Base-by-base conservation (phyloP, 2,888 invertebrate genomes). In the Synanthedon andrenaeformis region DNA sequence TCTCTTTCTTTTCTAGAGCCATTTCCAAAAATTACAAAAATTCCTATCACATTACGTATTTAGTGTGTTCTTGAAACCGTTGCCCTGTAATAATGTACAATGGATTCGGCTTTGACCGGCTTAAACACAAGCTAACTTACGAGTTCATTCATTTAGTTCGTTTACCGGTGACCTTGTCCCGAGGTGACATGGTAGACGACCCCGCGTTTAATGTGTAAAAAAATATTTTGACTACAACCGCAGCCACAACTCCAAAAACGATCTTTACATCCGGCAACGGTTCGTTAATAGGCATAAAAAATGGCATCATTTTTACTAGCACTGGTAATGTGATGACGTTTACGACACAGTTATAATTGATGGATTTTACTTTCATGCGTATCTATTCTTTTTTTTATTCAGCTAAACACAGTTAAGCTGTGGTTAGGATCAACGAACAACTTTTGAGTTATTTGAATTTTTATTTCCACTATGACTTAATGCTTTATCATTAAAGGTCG, bases 131-230 rank as follows among this genome's bases (percentile, higher is more conserved):
- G 4, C 45, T 45, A 45, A 45, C 12, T 49, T 49, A 55, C 51
- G 54, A 54, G 54, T 55, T 55, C 57, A 66, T 66, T 67, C 66
- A 67, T 66, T 62, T 64, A 63, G 66, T 67, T 66, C 64, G 64
- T 60, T 64, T 63, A 64, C 64, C 62, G 62, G 55, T 61, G 65
- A 67, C 69, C 70, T 69, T 65, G 41, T 35, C 42, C n/a, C 52
- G 53, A 56, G 57, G 58, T 58, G 56, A 58, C 67, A 64, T 62
- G 57, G 49, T 62, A 64, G 58, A 62, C 59, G 66, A 62, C 63
- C 62, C 62, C 56, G 55, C 53, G 54, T 56, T 53, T 59, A 58
- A 53, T 53, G 51, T 57, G 45, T 12, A 13, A 45, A n/a, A n/a
- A n/a, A 45, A 45, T 66, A 67, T 68, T 68, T 67, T 67, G 67